Conservation (phyloP, 2,113 vertebrate species). For the Seriola rivoliana region DNA sequence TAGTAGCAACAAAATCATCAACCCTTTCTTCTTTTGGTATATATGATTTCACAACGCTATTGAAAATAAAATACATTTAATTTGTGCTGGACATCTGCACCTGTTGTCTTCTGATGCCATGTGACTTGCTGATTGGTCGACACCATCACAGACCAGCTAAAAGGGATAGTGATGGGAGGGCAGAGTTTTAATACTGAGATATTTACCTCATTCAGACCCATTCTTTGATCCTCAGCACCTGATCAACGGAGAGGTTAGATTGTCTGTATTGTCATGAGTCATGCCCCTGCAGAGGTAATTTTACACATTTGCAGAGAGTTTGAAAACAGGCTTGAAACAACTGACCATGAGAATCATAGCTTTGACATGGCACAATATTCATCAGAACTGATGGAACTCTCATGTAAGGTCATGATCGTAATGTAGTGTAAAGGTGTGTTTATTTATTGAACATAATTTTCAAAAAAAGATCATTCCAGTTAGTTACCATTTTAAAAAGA, state of each 20-base stretch:
- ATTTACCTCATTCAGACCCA: not conserved
- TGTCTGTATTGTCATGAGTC: not conserved
- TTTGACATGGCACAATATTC: not conserved
- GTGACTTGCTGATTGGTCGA: conserved; percentile 8
- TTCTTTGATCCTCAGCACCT: not conserved
- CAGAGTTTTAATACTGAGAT: not conserved
- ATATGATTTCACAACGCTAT: not conserved
- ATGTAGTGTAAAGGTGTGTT: not conserved
- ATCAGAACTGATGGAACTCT: not conserved
- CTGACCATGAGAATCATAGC: not conserved
- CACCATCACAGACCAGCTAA: not conserved
- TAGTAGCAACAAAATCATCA: not conserved
- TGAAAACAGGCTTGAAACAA: conserved; percentile 1
- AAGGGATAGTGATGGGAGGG: not conserved
- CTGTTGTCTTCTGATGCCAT: not conserved
- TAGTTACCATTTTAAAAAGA: conserved; percentile 1
- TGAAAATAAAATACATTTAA: not conserved
- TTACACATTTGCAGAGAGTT: not conserved
- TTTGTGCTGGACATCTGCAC: not conserved
- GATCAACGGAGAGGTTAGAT: not conserved
- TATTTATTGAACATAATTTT: not conserved
- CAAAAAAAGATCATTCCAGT: not conserved
- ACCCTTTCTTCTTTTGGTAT: not conserved
- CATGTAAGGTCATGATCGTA: not conserved
- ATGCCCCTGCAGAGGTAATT: not conserved